Evolutionary conservation across 2,797 vertebrate genomes (phyloP).

Genomic region (Chelon labrosus): DNA sequence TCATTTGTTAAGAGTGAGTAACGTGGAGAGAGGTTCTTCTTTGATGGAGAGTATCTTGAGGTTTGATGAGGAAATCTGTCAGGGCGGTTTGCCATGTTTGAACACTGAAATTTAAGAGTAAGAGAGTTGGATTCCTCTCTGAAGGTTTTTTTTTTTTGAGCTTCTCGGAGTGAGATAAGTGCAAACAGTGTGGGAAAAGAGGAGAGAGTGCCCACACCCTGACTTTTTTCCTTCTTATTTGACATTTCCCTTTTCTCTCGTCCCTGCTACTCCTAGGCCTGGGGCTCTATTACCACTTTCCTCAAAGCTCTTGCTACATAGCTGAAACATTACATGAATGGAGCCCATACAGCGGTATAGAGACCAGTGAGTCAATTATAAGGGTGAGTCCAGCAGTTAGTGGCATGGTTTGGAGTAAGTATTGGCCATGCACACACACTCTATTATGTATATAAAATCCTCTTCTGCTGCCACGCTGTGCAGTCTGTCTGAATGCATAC

Average conservation of each 20-base stretch:
- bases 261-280: conserved; percentile 26
- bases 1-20: conserved; percentile 60
- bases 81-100: conserved; percentile 50
- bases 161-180: conserved; percentile 2
- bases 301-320: conserved; percentile 19
- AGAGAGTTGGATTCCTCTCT: conserved; percentile 34
- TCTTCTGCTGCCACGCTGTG: conserved; percentile 16
- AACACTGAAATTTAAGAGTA: conserved; percentile 26
- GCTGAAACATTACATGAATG: conserved; percentile 36
- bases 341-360: neutral
- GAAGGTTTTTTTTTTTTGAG: conserved; percentile 18
- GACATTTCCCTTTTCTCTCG: conserved; percentile 37
- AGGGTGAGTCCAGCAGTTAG: conserved; percentile 14
- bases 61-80: conserved; percentile 68
- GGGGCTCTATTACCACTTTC: conserved; percentile 28
- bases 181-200: conserved; percentile 3
- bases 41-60: conserved; percentile 63
- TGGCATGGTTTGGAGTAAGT: conserved; percentile 1
- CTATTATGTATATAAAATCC: conserved; percentile 32
- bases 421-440: conserved; percentile 33
- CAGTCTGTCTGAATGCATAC: conserved; percentile 52
- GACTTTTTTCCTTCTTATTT: conserved; percentile 23
- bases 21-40: conserved; percentile 44
- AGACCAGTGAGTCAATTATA: conserved; percentile 18
- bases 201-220: neutral